Percentiles rank a stretch among this genome's conserved stretches.
Evolutionary conservation across 2,888 invertebrate species (phyloP).

Genomic region (Epinotia nisella): DNA sequence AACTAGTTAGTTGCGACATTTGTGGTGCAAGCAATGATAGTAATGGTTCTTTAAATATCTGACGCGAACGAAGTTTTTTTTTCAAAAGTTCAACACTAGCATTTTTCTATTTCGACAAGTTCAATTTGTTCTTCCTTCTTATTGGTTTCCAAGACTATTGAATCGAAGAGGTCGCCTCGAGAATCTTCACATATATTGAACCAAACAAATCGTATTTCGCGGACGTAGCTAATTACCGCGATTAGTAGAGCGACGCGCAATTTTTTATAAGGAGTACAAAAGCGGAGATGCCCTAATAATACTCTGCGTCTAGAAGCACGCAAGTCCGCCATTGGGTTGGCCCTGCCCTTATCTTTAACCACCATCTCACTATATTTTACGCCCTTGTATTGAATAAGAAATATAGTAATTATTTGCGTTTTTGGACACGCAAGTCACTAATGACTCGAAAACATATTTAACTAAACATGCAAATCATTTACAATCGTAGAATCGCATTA

Average conservation of each 20-base stretch:
- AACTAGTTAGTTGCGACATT: slow-evolving; percentile 11
- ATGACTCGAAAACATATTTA: slow-evolving; percentile 17
- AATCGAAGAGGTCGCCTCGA: neutral
- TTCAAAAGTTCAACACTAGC: neutral
- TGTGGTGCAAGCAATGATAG: slow-evolving; percentile 26
- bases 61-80: neutral
- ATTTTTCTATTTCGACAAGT: too few relatives aligned
- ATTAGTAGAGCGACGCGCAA: slow-evolving; percentile 14
- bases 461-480: slow-evolving; percentile 23
- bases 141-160: neutral
- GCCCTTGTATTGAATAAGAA: slow-evolving; percentile 23
- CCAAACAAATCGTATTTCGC: slow-evolving; percentile 3
- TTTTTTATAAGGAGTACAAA: neutral
- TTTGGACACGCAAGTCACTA: slow-evolving; percentile 13
- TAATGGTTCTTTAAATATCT: neutral
- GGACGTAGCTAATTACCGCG: neutral
- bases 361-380: slow-evolving; percentile 5
- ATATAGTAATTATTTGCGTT: neutral
- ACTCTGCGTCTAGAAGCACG: neutral
- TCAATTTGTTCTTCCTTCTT: neutral
- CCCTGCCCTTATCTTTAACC: neutral
- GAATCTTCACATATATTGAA: neutral
- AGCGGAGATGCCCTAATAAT: neutral
- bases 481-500: slow-evolving; percentile 31
- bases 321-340: slow-evolving; percentile 1